Base-by-base conservation (phyloP, 1,140 invertebrate genomes). In the Diabrotica undecimpunctata region DNA sequence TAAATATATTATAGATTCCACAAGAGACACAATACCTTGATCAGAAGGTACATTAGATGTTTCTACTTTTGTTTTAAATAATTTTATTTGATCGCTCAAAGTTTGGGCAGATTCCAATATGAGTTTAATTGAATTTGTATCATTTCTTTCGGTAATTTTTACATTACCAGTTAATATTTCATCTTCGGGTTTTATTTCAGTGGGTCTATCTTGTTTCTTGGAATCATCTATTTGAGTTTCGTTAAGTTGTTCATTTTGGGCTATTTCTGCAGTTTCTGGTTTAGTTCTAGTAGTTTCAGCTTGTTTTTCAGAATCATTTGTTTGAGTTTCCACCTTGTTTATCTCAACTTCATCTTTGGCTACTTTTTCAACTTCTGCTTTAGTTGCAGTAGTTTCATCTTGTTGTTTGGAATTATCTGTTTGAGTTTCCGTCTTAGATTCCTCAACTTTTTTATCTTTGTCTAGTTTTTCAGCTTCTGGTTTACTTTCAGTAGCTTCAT, bases 171-270 rank as follows among this genome's bases (percentile, higher is more conserved):
- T n/a, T n/a, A n/a, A n/a, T n/a, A n/a, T n/a, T n/a, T n/a, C n/a
- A n/a, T n/a, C n/a, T n/a, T n/a, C n/a, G n/a, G n/a, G n/a, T n/a
- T n/a, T n/a, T n/a, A n/a, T n/a, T n/a, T 55, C 54, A 8, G 7
- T 13, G 7, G 54, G 12, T 7, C 7, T 50, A 50, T 50, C 41
- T 50, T 50, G 7, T 50, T 50, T 50, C 11, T 50, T 50, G 54
- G 54, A 55, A 12, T 7, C 8, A 55, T 55, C 54, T n/a, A n/a
- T 55, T 55, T 55, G 54, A 35, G 7, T 55, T 50, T 50, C n/a
- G n/a, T n/a, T n/a, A n/a, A n/a, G n/a, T n/a, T n/a, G 7, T 50
- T 50, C 41, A 50, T 50, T 25, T 50, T 50, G 2, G 9, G 9
- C 9, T 50, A 10, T 50, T 50, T 50, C 5, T 50, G n/a, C 46